Evolutionary conservation across 2,888 invertebrate genomes (phyloP).

Genomic region (Andrena bicolor): DNA sequence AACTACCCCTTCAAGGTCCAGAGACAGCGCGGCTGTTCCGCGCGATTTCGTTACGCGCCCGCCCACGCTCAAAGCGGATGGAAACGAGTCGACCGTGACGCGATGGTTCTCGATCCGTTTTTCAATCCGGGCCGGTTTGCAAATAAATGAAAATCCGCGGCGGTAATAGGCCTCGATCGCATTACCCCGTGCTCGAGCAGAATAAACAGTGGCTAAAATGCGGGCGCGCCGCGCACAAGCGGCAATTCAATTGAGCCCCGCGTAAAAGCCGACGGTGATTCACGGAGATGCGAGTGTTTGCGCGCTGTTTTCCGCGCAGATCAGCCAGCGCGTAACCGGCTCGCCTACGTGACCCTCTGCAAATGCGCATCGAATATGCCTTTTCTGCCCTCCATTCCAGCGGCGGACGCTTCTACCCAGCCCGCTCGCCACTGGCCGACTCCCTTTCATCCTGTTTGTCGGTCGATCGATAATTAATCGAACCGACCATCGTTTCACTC

Average conservation of each 20-base stretch:
- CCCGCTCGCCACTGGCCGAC: neutral
- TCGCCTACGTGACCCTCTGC: slow-evolving; percentile 51
- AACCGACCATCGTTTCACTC: neutral
- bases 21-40: neutral
- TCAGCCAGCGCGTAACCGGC: slow-evolving; percentile 17
- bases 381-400: slow-evolving; percentile 49
- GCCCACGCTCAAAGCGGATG: neutral
- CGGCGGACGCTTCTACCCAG: neutral
- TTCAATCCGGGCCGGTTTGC: slow-evolving; percentile 51
- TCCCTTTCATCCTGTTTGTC: slow-evolving; percentile 29
- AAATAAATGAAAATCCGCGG: slow-evolving; percentile 69
- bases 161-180: slow-evolving; percentile 67
- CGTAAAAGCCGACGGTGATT: slow-evolving; percentile 64
- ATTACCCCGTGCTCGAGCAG: slow-evolving; percentile 67
- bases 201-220: slow-evolving; percentile 72
- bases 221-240: slow-evolving; percentile 13
- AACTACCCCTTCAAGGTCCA: neutral
- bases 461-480: slow-evolving; percentile 22
- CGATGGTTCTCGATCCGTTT: slow-evolving; percentile 54
- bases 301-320: slow-evolving; percentile 46
- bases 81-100: slow-evolving; percentile 41
- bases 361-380: slow-evolving; percentile 74
- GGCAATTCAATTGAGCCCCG: slow-evolving; percentile 60
- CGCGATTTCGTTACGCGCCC: neutral
- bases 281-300: slow-evolving; percentile 45